Evolutionary conservation across 2,888 invertebrate genomes (phyloP).

Genomic region (Toxonevra muliebris): DNA sequence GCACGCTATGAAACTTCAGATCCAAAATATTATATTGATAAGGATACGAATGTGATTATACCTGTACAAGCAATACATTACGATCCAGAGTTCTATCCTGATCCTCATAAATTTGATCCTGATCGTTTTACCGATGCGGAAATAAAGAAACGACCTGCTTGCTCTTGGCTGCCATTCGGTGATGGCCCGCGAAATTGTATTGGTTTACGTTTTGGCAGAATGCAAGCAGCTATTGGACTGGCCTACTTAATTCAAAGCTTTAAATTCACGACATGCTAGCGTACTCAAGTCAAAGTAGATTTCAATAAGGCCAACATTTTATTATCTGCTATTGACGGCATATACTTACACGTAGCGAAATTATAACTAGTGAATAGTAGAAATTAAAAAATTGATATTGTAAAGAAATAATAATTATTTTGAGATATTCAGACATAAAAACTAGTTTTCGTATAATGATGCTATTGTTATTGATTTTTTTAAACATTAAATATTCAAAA

Average conservation of each 20-base stretch:
- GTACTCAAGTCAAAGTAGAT: conserved; percentile 47
- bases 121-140: conserved; percentile 70
- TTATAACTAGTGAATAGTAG: not conserved
- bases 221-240: conserved; percentile 54
- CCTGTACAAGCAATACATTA: conserved; percentile 22
- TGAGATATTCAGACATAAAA: no score
- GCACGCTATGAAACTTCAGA: conserved; percentile 45
- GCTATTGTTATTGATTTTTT: no score
- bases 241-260: conserved; percentile 45
- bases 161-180: conserved; percentile 57
- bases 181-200: conserved; percentile 60
- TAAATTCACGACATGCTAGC: conserved; percentile 41
- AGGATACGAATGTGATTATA: conserved; percentile 58
- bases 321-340: conserved; percentile 35
- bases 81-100: conserved; percentile 47
- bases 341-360: conserved; percentile 38
- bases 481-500: no score
- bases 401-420: no score
- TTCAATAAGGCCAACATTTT: conserved; percentile 37
- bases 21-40: conserved; percentile 65
- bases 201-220: conserved; percentile 56
- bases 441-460: no score
- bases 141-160: conserved; percentile 65
- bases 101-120: conserved; percentile 72
- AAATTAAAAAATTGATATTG: no score